phyloP scores from a whole-genome alignment of 2,113 vertebrate species.

The Rallus limicola region DNA sequence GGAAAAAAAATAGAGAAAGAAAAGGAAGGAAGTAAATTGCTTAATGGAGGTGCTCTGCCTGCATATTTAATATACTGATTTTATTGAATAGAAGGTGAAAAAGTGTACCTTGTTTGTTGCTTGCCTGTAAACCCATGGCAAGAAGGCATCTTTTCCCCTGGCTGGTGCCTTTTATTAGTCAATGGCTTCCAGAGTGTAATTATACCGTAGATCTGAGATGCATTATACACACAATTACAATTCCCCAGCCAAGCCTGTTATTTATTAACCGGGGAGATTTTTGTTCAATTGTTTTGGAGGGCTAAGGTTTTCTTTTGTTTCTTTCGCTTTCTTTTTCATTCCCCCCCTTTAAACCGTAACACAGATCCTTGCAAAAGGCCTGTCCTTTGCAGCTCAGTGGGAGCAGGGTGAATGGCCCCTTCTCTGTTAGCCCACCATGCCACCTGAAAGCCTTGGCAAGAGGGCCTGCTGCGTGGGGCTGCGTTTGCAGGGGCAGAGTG shows the following conservation, averaged over 20 bases:
- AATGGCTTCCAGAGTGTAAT: constrained; percentile 79
- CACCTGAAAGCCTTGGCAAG: constrained; percentile 6
- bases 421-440: not conserved
- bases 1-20: not conserved
- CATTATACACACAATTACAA: constrained; percentile 78
- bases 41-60: constrained; percentile 74
- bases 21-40: constrained; percentile 72
- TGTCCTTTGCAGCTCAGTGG: not conserved
- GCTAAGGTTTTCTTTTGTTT: constrained; percentile 46
- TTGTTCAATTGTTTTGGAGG: constrained; percentile 66
- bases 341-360: not conserved
- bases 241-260: constrained; percentile 70
- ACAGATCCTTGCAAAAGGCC: constrained; percentile 1
- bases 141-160: constrained; percentile 76
- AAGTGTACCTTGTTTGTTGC: constrained; percentile 80
- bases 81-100: constrained; percentile 82
- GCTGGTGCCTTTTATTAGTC: constrained; percentile 80
- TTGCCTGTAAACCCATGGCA: constrained; percentile 76
- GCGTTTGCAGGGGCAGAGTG: constrained; percentile 17
- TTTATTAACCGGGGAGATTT: constrained; percentile 72
- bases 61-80: constrained; percentile 80
- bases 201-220: constrained; percentile 77
- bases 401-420: constrained; percentile 12
- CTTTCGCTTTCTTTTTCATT: not conserved
- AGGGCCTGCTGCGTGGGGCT: not conserved